Percentiles rank a stretch among this genome's conserved stretches.
Conservation (phyloP, 2,797 vertebrate genomes). For the Clamator glandarius region DNA sequence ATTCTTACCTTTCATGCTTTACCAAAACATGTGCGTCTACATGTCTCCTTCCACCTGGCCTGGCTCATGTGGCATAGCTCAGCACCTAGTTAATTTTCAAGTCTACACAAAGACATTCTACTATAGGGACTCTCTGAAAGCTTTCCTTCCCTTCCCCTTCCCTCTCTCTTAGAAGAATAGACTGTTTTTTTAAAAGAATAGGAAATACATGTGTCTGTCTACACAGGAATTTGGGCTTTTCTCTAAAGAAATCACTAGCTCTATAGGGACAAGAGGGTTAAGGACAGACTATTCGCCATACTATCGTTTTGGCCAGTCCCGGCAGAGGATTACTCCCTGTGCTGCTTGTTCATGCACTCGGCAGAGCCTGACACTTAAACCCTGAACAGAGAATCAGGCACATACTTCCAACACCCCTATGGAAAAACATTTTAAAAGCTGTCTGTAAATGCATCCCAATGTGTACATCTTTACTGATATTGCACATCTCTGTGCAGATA, state of each 20-base stretch:
- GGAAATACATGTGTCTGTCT: background rate
- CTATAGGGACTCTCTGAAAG: background rate
- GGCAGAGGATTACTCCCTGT: background rate
- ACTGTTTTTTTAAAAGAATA: background rate
- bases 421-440: background rate
- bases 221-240: background rate
- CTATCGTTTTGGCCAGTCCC: background rate
- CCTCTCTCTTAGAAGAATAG: background rate
- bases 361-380: fast-evolving
- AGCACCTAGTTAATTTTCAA: background rate
- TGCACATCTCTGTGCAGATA: background rate
- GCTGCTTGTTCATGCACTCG: background rate
- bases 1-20: background rate
- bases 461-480: background rate
- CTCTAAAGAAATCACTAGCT: background rate
- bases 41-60: background rate
- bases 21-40: background rate
- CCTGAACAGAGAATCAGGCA: background rate
- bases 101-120: background rate
- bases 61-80: background rate
- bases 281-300: background rate
- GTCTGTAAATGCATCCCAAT: background rate
- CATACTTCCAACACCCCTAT: background rate
- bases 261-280: background rate
- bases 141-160: background rate